Evolutionary conservation across 1,140 invertebrate species (phyloP).

Genomic region (Bombus terrestris): DNA sequence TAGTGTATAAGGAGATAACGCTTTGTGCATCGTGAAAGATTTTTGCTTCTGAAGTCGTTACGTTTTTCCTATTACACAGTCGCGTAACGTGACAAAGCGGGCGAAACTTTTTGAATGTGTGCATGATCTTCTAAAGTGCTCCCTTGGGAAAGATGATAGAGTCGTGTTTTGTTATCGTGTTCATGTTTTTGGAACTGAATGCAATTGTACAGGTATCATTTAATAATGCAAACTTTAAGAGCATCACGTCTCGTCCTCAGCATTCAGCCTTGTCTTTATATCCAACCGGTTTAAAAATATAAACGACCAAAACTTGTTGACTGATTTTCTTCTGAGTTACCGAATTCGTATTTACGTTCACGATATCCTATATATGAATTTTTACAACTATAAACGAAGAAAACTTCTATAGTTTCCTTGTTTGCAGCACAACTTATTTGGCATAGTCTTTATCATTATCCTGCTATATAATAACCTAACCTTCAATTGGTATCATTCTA

Average conservation of each 20-base stretch:
- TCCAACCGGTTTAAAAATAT: slow-evolving; percentile 76
- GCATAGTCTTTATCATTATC: background rate
- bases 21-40: background rate
- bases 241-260: slow-evolving; percentile 63
- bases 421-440: background rate
- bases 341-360: background rate
- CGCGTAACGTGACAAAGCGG: background rate
- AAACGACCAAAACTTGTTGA: slow-evolving; percentile 56
- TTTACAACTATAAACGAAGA: background rate
- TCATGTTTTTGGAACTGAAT: slow-evolving; percentile 13
- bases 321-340: background rate
- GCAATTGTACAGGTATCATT: slow-evolving; percentile 56
- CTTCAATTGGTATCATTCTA: background rate
- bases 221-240: slow-evolving; percentile 78
- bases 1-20: background rate
- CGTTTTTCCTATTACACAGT: background rate
- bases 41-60: background rate
- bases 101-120: background rate
- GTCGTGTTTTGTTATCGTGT: slow-evolving; percentile 11
- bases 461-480: background rate
- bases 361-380: background rate
- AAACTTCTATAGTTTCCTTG: background rate
- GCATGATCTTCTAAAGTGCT: slow-evolving; percentile 16
- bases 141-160: background rate
- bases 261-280: slow-evolving; percentile 65